Conservation (phyloP, 2,113 vertebrate species). For the Gavialis gangeticus region DNA sequence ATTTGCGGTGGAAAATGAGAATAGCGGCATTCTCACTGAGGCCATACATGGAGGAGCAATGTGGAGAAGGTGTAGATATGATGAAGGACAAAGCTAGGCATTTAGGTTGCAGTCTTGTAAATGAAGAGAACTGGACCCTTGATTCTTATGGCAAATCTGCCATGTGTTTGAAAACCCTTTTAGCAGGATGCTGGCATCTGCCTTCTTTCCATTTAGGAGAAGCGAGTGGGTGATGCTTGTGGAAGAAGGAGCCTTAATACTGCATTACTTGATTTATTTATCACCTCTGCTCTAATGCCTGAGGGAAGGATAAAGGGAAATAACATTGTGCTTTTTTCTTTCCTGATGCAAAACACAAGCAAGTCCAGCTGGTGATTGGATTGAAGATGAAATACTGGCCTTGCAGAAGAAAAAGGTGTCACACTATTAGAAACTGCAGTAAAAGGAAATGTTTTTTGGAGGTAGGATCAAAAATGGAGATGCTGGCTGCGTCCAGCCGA, state of each 20-base stretch:
- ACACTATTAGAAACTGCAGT: slow-evolving; percentile 10
- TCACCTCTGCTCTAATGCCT: slow-evolving; percentile 25
- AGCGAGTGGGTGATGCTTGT: background rate
- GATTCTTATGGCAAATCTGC: background rate
- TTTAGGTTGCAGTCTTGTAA: background rate
- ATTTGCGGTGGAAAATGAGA: background rate
- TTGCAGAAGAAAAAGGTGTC: background rate
- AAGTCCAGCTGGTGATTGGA: slow-evolving; percentile 26
- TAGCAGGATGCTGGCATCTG: background rate
- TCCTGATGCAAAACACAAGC: slow-evolving; percentile 13
- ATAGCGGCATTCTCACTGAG: background rate
- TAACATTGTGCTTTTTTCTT: background rate
- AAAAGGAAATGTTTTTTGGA: background rate
- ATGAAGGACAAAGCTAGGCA: background rate
- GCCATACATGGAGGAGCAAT: no score
- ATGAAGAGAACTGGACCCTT: rapidly evolving
- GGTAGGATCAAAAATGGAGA: background rate
- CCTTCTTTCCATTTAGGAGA: background rate
- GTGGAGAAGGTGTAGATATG: background rate
- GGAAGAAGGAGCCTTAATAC: slow-evolving; percentile 14
- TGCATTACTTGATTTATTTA: slow-evolving; percentile 46
- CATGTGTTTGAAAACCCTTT: background rate
- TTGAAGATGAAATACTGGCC: background rate
- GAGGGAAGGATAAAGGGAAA: slow-evolving; percentile 37
- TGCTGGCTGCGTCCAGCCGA: no score